Evolutionary conservation across 2,888 invertebrate genomes (phyloP).

Genomic region (Dimorphilus gyrociliatus): DNA sequence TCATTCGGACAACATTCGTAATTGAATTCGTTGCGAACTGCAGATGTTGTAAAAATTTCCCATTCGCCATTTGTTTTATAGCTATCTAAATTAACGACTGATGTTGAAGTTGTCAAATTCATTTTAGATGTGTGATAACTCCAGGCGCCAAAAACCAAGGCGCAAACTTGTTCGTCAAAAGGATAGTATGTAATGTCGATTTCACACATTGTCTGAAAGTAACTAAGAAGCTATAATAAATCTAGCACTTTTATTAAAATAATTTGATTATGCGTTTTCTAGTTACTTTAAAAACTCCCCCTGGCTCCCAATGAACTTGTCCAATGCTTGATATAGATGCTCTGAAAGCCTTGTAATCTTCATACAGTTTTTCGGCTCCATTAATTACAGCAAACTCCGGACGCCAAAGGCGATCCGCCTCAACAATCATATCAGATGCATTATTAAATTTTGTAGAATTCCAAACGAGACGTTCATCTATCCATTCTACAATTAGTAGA

Average conservation of each 20-base stretch:
- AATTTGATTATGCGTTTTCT: too few relatives aligned
- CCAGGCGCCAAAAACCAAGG: constrained; percentile 6
- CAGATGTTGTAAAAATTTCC: too few relatives aligned
- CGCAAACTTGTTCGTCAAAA: not conserved
- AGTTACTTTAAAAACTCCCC: too few relatives aligned
- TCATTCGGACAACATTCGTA: too few relatives aligned
- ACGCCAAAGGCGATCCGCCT: constrained; percentile 11
- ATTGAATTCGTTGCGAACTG: too few relatives aligned
- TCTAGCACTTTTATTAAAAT: too few relatives aligned
- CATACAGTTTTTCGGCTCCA: too few relatives aligned
- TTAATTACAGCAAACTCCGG: constrained; percentile 15
- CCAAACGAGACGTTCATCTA: constrained; percentile 12
- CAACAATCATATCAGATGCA: constrained; percentile 12
- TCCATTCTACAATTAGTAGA: constrained; percentile 13
- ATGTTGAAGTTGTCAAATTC: constrained; percentile 4
- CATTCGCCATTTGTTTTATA: constrained; percentile 11
- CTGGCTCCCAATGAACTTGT: too few relatives aligned
- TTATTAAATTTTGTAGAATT: constrained; percentile 8
- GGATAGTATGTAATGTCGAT: not conserved
- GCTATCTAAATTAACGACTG: constrained; percentile 5
- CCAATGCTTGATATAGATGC: too few relatives aligned
- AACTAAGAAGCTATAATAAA: too few relatives aligned
- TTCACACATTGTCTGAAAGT: not conserved
- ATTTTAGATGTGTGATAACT: constrained; percentile 7
- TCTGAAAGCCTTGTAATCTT: too few relatives aligned